Evolutionary conservation across 2,113 vertebrate species (phyloP), one percentile per base, ranked within the genome.

Genomic region (Harpagus bidentatus): DNA sequence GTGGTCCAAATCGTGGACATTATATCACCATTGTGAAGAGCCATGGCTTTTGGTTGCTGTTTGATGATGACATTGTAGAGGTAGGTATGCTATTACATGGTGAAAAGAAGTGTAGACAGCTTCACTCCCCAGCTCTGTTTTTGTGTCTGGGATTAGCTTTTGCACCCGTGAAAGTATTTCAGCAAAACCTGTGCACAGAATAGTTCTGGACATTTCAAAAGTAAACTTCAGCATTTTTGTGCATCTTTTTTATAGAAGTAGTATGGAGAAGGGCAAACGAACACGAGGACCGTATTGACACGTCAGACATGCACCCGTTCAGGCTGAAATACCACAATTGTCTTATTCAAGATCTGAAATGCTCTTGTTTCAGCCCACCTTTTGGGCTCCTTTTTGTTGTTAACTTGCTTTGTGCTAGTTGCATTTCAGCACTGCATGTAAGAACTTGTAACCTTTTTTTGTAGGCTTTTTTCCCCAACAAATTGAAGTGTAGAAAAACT

Each of bases 21-120:
- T 99, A 99, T 97, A 99, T 99, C 97, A 99, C 99, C 97, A 99
- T 99, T 76, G 99, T 99, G 85, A 99, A 99, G 98, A 99, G 99
- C 95, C 99, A 99, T 34, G 99, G 99, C 93, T 99, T 99, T 97
- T 99, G 99, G 99, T 96, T 99, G 97, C 98, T 99, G 62, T 99
- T 99, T 89, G 99, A 99, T 71, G 99, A 99, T 74, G 99, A 99
- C 97, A 99, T 99, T 74, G 99, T 99, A 55, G 99, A 99, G 99
- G 99, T 99, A 87, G 92, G 97, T 88, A 11, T 16, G 9, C 40
- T 50, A 1, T 40, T 19, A 1, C 15, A 1, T 7, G 32, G 40
- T 38, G 61, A 55, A 43, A 76, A n/a, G 79, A 34, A 42, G 28
- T 3, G 10, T 47, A 38, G 71, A 62, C 10, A 28, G 40, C 43